phyloP scores from a whole-genome alignment of 1,140 invertebrate genomes.

The Eueides isabella region DNA sequence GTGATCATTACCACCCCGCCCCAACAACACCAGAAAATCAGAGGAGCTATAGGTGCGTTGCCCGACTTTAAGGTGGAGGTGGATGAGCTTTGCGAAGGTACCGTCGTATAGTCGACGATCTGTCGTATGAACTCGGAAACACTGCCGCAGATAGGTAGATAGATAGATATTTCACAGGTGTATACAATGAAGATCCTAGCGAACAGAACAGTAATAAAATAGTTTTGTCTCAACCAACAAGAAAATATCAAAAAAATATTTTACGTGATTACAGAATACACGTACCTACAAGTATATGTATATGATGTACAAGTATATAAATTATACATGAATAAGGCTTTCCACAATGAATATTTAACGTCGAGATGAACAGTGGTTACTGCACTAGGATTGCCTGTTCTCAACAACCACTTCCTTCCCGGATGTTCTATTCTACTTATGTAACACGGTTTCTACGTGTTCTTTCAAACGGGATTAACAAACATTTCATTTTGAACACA shows the following conservation, averaged over 20 bases:
- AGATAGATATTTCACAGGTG: too few relatives aligned
- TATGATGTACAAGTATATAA: background rate
- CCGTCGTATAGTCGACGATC: too few relatives aligned
- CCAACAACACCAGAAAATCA: too few relatives aligned
- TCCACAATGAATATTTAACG: background rate
- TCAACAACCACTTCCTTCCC: background rate
- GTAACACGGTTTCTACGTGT: background rate
- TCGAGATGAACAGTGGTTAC: constrained; percentile 7
- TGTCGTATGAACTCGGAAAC: too few relatives aligned
- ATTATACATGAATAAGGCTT: constrained; percentile 1
- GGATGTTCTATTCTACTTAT: constrained; percentile 3
- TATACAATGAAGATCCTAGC: too few relatives aligned
- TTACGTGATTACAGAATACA: background rate
- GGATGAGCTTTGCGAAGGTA: too few relatives aligned
- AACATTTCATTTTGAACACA: background rate
- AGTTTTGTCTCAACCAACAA: too few relatives aligned
- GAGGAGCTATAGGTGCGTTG: too few relatives aligned
- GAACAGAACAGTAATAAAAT: too few relatives aligned
- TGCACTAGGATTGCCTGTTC: background rate
- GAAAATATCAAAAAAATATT: background rate
- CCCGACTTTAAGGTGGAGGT: too few relatives aligned
- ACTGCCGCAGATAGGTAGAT: too few relatives aligned
- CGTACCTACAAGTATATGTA: background rate
- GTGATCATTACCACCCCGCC: too few relatives aligned
- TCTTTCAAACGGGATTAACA: background rate